These are phyloP conservation scores for Peribatodes rhomboidaria DNA, from an alignment of 2,888 invertebrate species.

Conservation along the genomic window DNA sequence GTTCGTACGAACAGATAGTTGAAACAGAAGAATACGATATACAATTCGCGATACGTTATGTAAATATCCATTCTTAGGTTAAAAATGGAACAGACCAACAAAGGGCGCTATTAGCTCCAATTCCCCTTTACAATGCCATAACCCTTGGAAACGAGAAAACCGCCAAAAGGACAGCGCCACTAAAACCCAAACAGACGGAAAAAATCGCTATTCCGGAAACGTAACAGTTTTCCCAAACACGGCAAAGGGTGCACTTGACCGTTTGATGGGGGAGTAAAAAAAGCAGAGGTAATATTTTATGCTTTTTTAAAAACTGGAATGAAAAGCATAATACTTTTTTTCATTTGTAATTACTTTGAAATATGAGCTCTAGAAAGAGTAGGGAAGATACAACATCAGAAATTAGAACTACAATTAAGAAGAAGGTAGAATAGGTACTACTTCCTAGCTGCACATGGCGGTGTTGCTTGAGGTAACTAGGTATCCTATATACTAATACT, in stretches of 20 bases:
- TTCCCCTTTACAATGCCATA: conserved; percentile 32
- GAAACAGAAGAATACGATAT: too few relatives aligned
- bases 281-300: background rate
- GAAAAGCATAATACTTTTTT: background rate
- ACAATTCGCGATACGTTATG: too few relatives aligned
- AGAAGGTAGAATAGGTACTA: too few relatives aligned
- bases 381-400: too few relatives aligned
- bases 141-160: conserved; percentile 36
- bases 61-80: background rate
- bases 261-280: conserved; percentile 45
- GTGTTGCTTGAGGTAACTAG: too few relatives aligned
- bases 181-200: conserved; percentile 35
- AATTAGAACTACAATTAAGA: too few relatives aligned
- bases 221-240: conserved; percentile 43
- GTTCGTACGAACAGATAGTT: too few relatives aligned
- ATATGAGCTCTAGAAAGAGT: too few relatives aligned
- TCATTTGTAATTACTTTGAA: too few relatives aligned
- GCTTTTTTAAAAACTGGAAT: too few relatives aligned
- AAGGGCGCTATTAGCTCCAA: conserved; percentile 19
- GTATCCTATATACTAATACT: too few relatives aligned
- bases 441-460: too few relatives aligned
- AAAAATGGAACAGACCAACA: background rate
- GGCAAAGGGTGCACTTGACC: conserved; percentile 59
- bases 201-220: conserved; percentile 38
- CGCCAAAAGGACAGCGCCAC: conserved; percentile 34